Percentiles rank a stretch among this genome's conserved stretches.
Evolutionary conservation across 2,797 vertebrate species (phyloP).

Genomic region (Protosalanx chinensis): DNA sequence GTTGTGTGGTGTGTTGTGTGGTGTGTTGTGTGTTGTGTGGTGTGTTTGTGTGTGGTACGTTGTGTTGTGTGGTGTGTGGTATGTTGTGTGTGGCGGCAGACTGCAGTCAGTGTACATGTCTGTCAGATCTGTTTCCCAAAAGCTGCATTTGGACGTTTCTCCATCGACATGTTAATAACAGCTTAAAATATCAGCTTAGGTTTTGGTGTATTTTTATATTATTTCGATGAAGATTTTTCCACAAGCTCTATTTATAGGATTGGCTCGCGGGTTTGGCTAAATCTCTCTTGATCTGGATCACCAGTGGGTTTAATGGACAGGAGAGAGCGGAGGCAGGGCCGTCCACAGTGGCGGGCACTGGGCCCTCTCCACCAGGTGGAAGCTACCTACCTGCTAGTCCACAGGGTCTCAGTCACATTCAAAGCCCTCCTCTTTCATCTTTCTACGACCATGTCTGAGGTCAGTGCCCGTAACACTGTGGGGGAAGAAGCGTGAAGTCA

Average conservation of each 20-base stretch:
- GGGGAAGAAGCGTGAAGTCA: slow-evolving; percentile 46
- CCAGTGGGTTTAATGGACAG: slow-evolving; percentile 75
- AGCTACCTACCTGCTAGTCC: slow-evolving; percentile 59
- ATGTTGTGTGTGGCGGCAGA: too few species aligned
- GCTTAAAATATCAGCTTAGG: slow-evolving; percentile 71
- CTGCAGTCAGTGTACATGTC: slow-evolving; percentile 23
- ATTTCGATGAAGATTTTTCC: slow-evolving; percentile 64
- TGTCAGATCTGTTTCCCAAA: slow-evolving; percentile 43
- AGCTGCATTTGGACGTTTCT: slow-evolving; percentile 65
- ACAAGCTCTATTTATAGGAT: slow-evolving; percentile 77
- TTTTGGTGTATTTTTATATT: neutral
- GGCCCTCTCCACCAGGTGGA: slow-evolving; percentile 59
- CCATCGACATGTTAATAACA: slow-evolving; percentile 73
- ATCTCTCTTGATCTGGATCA: slow-evolving; percentile 76
- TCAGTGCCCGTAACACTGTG: slow-evolving; percentile 56
- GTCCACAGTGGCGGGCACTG: slow-evolving; percentile 52
- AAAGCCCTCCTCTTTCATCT: slow-evolving; percentile 69
- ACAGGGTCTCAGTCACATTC: slow-evolving; percentile 68
- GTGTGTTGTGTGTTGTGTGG: too few species aligned
- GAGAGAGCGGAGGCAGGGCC: slow-evolving; percentile 21
- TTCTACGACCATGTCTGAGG: slow-evolving; percentile 57
- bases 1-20: too few species aligned
- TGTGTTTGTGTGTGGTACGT: too few species aligned
- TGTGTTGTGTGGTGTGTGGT: too few species aligned
- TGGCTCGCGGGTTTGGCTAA: slow-evolving; percentile 71